Evolutionary conservation across 2,113 vertebrate genomes (phyloP).

Genomic region (Colossoma macropomum): DNA sequence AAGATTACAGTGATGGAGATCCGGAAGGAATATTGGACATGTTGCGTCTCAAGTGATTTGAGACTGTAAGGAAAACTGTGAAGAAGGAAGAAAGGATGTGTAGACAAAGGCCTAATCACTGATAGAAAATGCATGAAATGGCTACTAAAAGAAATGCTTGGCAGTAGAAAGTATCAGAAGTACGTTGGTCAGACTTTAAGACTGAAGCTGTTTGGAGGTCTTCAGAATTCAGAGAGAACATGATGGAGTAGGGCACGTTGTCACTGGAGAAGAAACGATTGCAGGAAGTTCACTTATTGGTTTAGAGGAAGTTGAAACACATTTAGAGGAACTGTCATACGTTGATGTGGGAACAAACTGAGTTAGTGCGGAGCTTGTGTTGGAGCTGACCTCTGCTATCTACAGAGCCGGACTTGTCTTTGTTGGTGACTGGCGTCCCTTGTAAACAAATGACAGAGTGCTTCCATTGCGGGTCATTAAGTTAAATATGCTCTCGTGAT

Average conservation of each 20-base stretch:
- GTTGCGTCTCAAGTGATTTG: neutral
- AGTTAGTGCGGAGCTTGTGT: neutral
- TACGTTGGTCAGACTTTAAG: neutral
- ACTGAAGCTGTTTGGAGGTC: neutral
- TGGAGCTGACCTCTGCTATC: neutral
- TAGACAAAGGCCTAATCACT: neutral
- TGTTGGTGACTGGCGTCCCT: neutral
- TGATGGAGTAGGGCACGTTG: neutral
- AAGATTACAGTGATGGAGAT: neutral
- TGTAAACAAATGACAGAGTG: neutral
- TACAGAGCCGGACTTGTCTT: neutral
- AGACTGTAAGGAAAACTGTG: neutral
- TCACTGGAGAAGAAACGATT: conserved; percentile 44
- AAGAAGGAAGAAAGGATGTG: neutral
- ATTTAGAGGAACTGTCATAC: conserved; percentile 46
- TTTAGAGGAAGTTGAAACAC: conserved; percentile 76
- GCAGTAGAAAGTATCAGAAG: conserved; percentile 10
- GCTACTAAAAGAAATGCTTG: neutral
- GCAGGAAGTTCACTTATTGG: conserved; percentile 65
- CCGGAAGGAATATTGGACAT: neutral
- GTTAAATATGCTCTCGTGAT: conserved; percentile 15
- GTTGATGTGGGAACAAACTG: conserved; percentile 13
- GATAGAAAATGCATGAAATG: neutral
- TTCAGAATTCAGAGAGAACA: neutral
- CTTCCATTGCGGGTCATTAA: neutral